Conservation (phyloP, 2,888 invertebrate species). For the Amiota minor region DNA sequence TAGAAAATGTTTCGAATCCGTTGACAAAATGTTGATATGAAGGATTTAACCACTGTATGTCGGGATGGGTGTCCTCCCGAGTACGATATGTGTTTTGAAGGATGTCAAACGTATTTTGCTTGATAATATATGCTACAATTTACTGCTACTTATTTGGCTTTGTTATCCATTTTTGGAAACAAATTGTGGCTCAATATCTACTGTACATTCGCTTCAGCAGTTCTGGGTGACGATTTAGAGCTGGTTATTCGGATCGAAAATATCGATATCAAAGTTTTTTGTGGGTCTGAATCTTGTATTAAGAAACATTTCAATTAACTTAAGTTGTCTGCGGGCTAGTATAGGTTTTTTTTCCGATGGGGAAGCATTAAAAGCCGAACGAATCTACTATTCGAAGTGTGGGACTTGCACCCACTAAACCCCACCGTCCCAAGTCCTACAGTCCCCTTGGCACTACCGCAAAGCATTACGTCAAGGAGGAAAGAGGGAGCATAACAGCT, state of each 20-base stretch:
- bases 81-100: neutral
- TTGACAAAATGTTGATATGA: neutral
- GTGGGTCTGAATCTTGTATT: neutral
- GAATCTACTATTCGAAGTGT: too few species aligned
- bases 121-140: neutral
- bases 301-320: neutral
- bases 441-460: too few species aligned
- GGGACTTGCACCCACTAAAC: too few species aligned
- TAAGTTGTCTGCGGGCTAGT: neutral
- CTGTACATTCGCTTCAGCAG: neutral
- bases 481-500: too few species aligned
- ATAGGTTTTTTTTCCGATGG: too few species aligned
- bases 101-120: neutral
- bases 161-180: constrained; percentile 5
- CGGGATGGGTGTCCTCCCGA: neutral
- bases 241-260: neutral
- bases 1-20: neutral
- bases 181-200: neutral
- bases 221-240: neutral
- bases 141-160: neutral
- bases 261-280: neutral
- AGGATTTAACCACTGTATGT: neutral
- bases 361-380: too few species aligned
- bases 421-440: too few species aligned
- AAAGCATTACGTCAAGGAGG: too few species aligned